Conservation (phyloP, 2,888 invertebrate genomes). For the Pomacea canaliculata region DNA sequence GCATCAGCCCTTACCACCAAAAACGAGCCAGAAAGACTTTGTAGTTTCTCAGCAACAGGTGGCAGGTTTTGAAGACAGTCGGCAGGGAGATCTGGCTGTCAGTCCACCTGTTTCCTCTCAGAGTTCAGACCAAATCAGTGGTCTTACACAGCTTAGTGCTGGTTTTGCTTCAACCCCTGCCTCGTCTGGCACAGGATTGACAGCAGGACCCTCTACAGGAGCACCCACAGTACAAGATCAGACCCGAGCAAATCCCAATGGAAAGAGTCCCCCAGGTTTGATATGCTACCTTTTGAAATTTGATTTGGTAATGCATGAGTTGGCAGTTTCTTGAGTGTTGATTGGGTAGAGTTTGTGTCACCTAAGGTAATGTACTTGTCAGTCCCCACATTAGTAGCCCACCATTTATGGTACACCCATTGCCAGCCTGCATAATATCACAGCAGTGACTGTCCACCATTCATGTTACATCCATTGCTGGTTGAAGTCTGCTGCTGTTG, state of each 20-base stretch:
- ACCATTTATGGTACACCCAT: too few relatives aligned
- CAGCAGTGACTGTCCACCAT: too few relatives aligned
- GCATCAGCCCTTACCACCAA: conserved; percentile 49
- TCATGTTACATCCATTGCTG: too few relatives aligned
- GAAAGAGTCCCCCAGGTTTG: conserved; percentile 51
- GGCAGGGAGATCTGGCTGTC: conserved; percentile 2
- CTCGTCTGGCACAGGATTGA: conserved; percentile 4
- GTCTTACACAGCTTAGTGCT: conserved; percentile 42
- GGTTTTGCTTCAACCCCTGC: conserved; percentile 35
- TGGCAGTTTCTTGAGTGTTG: too few relatives aligned
- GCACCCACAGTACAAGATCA: neutral
- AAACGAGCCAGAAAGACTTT: conserved; percentile 18
- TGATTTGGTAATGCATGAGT: too few relatives aligned
- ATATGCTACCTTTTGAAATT: too few relatives aligned
- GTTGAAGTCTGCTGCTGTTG: too few relatives aligned
- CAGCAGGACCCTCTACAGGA: conserved; percentile 24
- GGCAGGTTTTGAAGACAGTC: neutral
- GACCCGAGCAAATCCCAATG: conserved; percentile 21
- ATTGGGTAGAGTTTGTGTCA: too few relatives aligned
- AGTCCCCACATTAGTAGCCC: too few relatives aligned
- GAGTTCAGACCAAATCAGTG: conserved; percentile 40
- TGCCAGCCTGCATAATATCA: too few relatives aligned
- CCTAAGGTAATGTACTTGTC: too few relatives aligned
- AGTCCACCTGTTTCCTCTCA: conserved; percentile 33
- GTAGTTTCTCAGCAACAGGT: neutral